phyloP scores from a whole-genome alignment of 2,888 invertebrate genomes.

The Hedya salicella region DNA sequence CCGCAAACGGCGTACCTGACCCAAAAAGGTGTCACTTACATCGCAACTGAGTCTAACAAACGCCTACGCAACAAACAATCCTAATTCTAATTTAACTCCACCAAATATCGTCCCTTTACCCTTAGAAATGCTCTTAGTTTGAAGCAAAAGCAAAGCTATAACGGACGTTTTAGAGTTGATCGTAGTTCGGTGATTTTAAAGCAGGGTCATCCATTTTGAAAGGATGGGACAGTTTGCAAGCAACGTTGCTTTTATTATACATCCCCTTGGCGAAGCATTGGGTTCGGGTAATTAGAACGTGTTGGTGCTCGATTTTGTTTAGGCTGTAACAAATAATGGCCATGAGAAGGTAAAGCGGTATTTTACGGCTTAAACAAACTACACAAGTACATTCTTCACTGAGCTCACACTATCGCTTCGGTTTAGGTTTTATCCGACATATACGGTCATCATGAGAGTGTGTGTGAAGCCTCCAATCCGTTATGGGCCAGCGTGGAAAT shows the following conservation, averaged over 20 bases:
- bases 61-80: constrained; percentile 33
- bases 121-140: constrained; percentile 1
- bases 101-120: constrained; percentile 28
- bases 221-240: constrained; percentile 22
- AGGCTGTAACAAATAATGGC: constrained; percentile 11
- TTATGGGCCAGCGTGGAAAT: no score
- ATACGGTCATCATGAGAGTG: no score
- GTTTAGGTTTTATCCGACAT: no score
- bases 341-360: neutral
- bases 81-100: constrained; percentile 37
- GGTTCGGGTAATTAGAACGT: constrained; percentile 28
- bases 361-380: neutral
- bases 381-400: no score
- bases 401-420: no score
- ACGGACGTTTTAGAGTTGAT: neutral
- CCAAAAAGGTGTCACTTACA: constrained; percentile 9
- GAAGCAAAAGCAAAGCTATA: constrained; percentile 2
- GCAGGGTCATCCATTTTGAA: constrained; percentile 20
- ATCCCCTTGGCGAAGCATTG: constrained; percentile 21
- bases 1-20: constrained; percentile 4
- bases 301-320: constrained; percentile 22
- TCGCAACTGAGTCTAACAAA: constrained; percentile 6
- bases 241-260: constrained; percentile 31
- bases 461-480: no score
- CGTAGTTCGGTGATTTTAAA: neutral